Evolutionary conservation across 2,113 vertebrate species (phyloP).

Genomic region (Crypturellus undulatus): DNA sequence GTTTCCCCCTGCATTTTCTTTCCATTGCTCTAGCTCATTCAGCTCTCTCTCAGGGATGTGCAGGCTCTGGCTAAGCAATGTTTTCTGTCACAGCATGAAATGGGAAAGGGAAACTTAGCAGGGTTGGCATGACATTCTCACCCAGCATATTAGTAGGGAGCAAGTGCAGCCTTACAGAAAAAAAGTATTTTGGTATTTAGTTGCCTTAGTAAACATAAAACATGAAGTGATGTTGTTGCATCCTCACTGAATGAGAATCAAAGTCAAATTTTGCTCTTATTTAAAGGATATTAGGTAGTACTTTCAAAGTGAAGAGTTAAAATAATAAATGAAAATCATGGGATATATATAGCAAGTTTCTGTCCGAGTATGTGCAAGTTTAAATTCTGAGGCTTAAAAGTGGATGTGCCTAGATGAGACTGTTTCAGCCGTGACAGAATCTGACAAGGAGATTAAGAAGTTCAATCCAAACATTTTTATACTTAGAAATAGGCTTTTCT

Average conservation of each 20-base stretch:
- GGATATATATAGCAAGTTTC: not conserved
- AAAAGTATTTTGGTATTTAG: accelerated
- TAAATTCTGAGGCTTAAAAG: not conserved
- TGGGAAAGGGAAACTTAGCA: not conserved
- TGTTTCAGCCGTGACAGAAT: not conserved
- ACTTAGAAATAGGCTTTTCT: not conserved
- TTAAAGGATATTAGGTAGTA: not conserved
- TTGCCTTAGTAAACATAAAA: not conserved
- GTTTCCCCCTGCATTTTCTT: not conserved
- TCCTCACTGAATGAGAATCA: not conserved
- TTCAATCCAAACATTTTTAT: not conserved
- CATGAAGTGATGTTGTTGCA: not conserved
- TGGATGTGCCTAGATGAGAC: not conserved
- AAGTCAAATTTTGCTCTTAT: not conserved
- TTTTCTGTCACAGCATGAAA: not conserved
- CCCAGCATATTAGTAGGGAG: accelerated
- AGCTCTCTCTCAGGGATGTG: not conserved
- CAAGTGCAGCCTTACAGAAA: not conserved
- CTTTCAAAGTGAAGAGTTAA: not conserved
- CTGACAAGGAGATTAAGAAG: not conserved
- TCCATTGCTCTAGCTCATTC: not conserved
- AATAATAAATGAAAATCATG: not conserved
- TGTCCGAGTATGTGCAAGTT: not conserved
- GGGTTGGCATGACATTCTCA: not conserved
- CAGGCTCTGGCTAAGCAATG: not conserved